These are phyloP conservation scores for Schizopygopsis malacanthus DNA, from an alignment of 2,797 vertebrate genomes.

Conservation along the genomic window DNA sequence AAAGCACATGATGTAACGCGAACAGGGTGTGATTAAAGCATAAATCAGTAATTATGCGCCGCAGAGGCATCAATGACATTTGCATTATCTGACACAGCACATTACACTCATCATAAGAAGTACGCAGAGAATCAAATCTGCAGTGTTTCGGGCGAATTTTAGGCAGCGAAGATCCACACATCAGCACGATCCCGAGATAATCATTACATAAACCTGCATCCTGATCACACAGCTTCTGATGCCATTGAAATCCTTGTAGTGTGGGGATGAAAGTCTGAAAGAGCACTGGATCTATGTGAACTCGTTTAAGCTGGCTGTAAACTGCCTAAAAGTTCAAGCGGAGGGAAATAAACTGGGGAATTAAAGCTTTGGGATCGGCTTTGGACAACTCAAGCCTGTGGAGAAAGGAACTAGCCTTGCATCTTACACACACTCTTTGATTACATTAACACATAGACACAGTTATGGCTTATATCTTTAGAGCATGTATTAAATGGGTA, in stretches of 20 bases:
- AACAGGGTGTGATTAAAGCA: conserved; percentile 42
- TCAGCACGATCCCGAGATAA: conserved; percentile 23
- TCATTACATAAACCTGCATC: conserved; percentile 7
- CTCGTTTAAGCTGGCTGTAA: not conserved
- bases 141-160: not conserved
- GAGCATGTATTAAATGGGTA: conserved; percentile 24
- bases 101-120: conserved; percentile 38
- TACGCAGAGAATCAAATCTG: conserved; percentile 7
- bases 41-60: conserved; percentile 42
- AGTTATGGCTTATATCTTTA: conserved; percentile 43
- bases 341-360: conserved; percentile 8
- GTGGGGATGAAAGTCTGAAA: not conserved
- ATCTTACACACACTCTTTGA: conserved; percentile 31
- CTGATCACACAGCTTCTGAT: not conserved
- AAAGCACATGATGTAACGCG: conserved; percentile 31
- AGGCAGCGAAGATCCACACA: not conserved
- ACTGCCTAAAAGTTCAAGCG: not conserved
- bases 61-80: conserved; percentile 43
- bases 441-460: conserved; percentile 28
- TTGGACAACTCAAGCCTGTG: not conserved
- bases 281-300: not conserved
- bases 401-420: conserved; percentile 25
- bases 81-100: conserved; percentile 47
- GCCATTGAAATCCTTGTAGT: not conserved
- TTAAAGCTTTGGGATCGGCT: conserved; percentile 24